Base-by-base conservation (phyloP, 2,888 invertebrate species). In the Drosophila stalkeri region DNA sequence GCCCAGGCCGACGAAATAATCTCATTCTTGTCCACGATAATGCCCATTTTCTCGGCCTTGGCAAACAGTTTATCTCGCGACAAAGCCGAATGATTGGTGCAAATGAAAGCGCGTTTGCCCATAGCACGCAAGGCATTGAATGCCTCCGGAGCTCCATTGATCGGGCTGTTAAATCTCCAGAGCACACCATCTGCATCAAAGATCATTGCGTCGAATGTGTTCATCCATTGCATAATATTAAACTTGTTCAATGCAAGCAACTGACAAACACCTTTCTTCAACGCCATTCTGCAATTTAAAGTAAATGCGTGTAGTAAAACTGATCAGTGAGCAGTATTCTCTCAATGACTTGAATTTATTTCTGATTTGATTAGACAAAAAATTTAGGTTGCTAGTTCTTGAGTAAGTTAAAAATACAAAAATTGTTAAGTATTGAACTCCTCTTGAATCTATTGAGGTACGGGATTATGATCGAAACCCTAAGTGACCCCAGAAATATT, bases 161-260 rank as follows among this genome's bases (percentile, higher is more conserved):
- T 14, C 0, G 72, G 55, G 0, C 55, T 9, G 0, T 67, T 31
- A 0, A 56, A 39, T 0, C 12, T 59, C 86, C 86, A 87, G 11
- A 87, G 75, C 3, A 81, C 81, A 0, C 80, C 81, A 23, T 81
- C 77, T 1, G 79, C 81, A 70, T 77, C 81, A 27, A 66, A 81
- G 49, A 81, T 41, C 27, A 77, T 71, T 39, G 79, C n/a, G 11
- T 87, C 87, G 39, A 83, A 73, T 27, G 68, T 67, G 47, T 78
- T 77, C 7, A 87, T 49, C 80, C 81, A 81, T 37, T 85, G 76
- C 41, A 63, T 63, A 0, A 86, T 62, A 20, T 64, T 65, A 18
- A 75, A 67, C 18, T 57, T 70, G 55, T 73, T 85, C 8, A 85
- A 57, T 1, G 69, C 59, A 6, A 85, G 41, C 52, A 81, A 1